These are phyloP conservation scores for Alloscopus bannaensis DNA, from an alignment of 2,888 invertebrate species.

Conservation along the genomic window DNA sequence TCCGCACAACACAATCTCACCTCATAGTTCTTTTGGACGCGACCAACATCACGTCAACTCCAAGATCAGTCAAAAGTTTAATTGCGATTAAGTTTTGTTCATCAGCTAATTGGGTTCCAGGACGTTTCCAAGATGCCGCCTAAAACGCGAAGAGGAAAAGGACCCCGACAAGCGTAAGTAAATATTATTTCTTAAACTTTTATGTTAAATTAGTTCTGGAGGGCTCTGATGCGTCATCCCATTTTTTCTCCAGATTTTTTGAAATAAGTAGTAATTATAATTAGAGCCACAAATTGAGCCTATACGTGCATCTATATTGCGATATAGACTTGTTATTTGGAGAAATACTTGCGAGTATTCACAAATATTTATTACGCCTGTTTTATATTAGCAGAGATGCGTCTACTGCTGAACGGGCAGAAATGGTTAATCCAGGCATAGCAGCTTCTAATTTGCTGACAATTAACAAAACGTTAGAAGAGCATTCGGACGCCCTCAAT, in stretches of 20 bases:
- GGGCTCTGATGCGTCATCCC: constrained; percentile 24
- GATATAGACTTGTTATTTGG: too few relatives aligned
- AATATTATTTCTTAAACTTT: not conserved
- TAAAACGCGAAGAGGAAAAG: not conserved
- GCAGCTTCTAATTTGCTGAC: not conserved
- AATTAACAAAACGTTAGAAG: not conserved
- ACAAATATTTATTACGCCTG: not conserved
- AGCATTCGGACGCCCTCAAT: not conserved
- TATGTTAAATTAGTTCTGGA: not conserved
- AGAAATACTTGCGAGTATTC: not conserved
- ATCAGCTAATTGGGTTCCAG: not conserved
- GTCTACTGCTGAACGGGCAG: not conserved
- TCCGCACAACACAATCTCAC: not conserved
- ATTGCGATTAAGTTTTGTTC: too few relatives aligned
- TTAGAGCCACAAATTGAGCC: too few relatives aligned
- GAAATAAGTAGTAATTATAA: not conserved
- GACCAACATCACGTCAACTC: too few relatives aligned
- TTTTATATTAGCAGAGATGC: not conserved
- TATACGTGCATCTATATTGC: too few relatives aligned
- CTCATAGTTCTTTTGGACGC: constrained; percentile 21
- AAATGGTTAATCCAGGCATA: not conserved
- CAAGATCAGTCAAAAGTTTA: too few relatives aligned
- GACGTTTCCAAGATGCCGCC: not conserved
- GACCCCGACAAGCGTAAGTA: not conserved
- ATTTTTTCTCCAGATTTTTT: not conserved